Evolutionary conservation across 2,888 invertebrate genomes (phyloP).

Genomic region (Erebia aethiops): DNA sequence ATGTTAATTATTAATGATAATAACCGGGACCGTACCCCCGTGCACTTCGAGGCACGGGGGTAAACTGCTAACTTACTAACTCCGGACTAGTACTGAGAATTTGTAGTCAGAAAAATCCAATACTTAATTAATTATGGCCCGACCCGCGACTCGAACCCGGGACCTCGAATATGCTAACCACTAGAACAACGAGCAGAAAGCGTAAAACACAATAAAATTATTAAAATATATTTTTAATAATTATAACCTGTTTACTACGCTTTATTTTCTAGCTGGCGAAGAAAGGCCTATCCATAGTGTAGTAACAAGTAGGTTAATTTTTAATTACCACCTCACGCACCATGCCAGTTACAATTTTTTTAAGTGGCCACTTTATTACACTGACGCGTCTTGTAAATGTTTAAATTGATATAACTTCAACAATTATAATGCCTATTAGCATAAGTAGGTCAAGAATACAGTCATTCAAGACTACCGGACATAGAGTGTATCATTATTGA

Average conservation of each 20-base stretch:
- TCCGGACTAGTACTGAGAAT: too few relatives aligned
- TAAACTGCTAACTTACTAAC: too few relatives aligned
- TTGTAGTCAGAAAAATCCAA: too few relatives aligned
- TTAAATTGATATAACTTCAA: constrained; percentile 37
- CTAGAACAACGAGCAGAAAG: too few relatives aligned
- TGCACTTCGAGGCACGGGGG: too few relatives aligned
- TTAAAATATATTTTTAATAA: not conserved
- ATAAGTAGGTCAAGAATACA: constrained; percentile 37
- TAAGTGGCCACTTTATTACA: constrained; percentile 51
- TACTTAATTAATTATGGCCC: too few relatives aligned
- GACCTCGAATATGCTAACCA: too few relatives aligned
- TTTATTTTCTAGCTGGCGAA: too few relatives aligned
- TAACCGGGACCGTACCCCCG: too few relatives aligned
- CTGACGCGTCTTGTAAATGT: constrained; percentile 36
- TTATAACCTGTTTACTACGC: not conserved
- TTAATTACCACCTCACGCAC: constrained; percentile 63
- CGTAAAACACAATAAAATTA: too few relatives aligned
- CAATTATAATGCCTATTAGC: constrained; percentile 32
- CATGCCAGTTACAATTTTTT: constrained; percentile 61
- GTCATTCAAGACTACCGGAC: constrained; percentile 6
- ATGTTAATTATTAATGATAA: too few relatives aligned
- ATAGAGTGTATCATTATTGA: constrained; percentile 10
- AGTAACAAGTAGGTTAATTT: constrained; percentile 68
- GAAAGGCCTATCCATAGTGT: not conserved
- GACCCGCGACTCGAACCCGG: too few relatives aligned